Conservation (phyloP, 2,888 invertebrate genomes). For the Zygothrica quintamaculata region DNA sequence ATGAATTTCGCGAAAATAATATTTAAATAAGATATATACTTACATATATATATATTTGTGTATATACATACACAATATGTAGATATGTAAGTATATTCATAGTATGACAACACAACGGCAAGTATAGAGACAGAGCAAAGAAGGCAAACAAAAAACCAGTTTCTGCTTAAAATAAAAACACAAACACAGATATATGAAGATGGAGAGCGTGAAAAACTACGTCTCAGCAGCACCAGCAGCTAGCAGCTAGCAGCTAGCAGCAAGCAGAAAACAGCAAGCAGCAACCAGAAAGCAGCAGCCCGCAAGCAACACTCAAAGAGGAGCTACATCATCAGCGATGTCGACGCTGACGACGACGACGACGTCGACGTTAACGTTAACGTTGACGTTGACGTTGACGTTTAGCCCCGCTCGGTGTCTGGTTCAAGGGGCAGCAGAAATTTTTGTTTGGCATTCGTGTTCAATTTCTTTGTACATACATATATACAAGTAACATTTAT, state of each 20-base stretch:
- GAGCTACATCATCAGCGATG: conserved; percentile 17
- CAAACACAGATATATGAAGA: conserved; percentile 47
- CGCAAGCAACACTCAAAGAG: conserved; percentile 18
- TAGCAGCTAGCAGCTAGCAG: no score
- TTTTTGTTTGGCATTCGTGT: conserved; percentile 40
- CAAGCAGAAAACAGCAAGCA: no score
- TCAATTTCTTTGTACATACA: conserved; percentile 36
- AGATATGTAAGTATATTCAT: conserved; percentile 52
- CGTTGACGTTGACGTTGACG: conserved; percentile 14
- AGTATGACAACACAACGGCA: conserved; percentile 68
- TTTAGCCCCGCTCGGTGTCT: conserved; percentile 30
- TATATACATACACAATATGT: conserved; percentile 6
- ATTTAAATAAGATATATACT: conserved; percentile 57
- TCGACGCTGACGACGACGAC: background rate
- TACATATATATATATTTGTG: conserved; percentile 13
- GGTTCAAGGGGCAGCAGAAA: conserved; percentile 59
- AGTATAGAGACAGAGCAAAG: conserved; percentile 45
- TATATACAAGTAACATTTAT: background rate
- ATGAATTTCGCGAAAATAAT: conserved; percentile 68
- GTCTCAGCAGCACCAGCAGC: conserved; percentile 51
- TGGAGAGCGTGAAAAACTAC: conserved; percentile 77
- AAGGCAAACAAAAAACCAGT: conserved; percentile 66
- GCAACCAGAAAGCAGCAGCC: no score
- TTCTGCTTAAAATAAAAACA: conserved; percentile 77
- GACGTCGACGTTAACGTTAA: no score